phyloP scores from a whole-genome alignment of 1,140 invertebrate genomes.

The Apis florea region DNA sequence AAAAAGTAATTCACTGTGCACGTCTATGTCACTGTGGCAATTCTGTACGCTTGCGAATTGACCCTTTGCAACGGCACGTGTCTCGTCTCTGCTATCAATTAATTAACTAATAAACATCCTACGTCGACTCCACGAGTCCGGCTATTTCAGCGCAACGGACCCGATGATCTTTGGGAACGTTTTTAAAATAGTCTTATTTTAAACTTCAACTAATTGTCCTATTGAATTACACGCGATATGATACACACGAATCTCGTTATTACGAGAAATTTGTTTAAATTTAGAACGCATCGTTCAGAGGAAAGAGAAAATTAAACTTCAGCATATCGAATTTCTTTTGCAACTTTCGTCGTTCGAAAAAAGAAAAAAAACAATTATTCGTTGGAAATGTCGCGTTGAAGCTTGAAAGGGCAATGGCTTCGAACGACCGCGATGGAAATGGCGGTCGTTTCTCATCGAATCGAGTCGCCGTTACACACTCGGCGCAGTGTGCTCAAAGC shows the following conservation, averaged over 20 bases:
- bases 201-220: background rate
- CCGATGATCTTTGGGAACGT: background rate
- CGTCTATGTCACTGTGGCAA: background rate
- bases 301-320: too few relatives aligned
- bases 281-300: too few relatives aligned
- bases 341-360: too few relatives aligned
- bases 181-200: background rate
- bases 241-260: too few relatives aligned
- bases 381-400: background rate
- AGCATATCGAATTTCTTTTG: too few relatives aligned
- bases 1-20: too few relatives aligned
- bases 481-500: background rate
- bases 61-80: slow-evolving; percentile 66
- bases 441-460: background rate
- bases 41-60: slow-evolving; percentile 52
- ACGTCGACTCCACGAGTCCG: slow-evolving; percentile 49
- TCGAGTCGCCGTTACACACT: background rate
- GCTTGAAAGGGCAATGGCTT: background rate
- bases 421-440: background rate
- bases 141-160: background rate
- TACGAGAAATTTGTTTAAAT: too few relatives aligned
- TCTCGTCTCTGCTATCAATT: slow-evolving; percentile 62
- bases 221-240: background rate
- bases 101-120: slow-evolving; percentile 73
- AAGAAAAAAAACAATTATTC: background rate